A percentile compares a stretch with the other conserved stretches of the same genome.
Evolutionary conservation across 1,140 invertebrate genomes (phyloP).

Genomic region (Danaus plexippus): DNA sequence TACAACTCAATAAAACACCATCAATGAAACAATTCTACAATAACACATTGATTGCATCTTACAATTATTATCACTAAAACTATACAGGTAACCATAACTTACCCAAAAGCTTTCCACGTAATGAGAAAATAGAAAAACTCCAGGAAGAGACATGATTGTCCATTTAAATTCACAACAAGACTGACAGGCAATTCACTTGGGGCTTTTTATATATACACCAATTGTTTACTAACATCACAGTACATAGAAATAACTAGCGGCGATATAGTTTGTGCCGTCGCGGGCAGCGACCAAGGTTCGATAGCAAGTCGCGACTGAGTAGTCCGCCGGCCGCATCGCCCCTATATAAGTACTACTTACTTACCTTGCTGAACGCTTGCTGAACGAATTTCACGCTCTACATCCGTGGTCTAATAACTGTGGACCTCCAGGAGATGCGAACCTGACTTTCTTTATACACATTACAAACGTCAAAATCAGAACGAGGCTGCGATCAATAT

Average conservation of each 20-base stretch:
- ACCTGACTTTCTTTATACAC: background rate
- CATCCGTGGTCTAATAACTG: slow-evolving; percentile 58
- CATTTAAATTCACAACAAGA: slow-evolving; percentile 45
- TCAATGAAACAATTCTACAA: too few relatives aligned
- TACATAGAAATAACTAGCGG: slow-evolving; percentile 48
- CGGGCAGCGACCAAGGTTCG: slow-evolving; percentile 26
- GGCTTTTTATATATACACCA: slow-evolving; percentile 62
- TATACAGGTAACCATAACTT: slow-evolving; percentile 25
- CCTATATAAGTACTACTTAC: slow-evolving; percentile 54
- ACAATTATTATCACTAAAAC: too few relatives aligned
- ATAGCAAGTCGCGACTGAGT: slow-evolving; percentile 41
- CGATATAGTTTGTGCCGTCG: slow-evolving; percentile 27
- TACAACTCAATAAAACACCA: too few relatives aligned
- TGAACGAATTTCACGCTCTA: slow-evolving; percentile 55
- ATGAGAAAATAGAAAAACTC: slow-evolving; percentile 56
- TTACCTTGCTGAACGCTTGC: slow-evolving; percentile 54
- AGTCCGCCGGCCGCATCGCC: slow-evolving; percentile 34
- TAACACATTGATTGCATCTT: too few relatives aligned
- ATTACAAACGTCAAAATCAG: too few relatives aligned
- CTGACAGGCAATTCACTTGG: slow-evolving; percentile 38
- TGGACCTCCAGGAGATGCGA: slow-evolving; percentile 37
- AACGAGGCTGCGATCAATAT: too few relatives aligned
- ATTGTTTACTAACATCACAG: slow-evolving; percentile 67
- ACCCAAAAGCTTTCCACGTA: slow-evolving; percentile 66
- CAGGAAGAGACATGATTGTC: slow-evolving; percentile 59